Percentiles rank a stretch among this genome's conserved stretches.
phyloP scores from a whole-genome alignment of 2,888 invertebrate species.

The Sarcophaga variegata region DNA sequence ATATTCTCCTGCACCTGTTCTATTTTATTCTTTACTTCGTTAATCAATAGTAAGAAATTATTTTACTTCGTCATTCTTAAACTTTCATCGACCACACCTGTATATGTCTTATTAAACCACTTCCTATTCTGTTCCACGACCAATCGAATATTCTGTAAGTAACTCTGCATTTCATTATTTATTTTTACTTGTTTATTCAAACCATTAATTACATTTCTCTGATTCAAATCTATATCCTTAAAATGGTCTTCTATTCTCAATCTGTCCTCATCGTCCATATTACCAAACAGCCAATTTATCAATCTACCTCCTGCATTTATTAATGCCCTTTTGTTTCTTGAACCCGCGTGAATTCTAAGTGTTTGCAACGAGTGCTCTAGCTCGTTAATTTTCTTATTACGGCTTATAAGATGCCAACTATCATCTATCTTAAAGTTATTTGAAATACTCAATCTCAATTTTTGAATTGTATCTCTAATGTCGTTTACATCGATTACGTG shows the following conservation, averaged over 20 bases:
- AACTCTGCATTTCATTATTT: conserved; percentile 51
- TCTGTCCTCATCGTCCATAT: conserved; percentile 56
- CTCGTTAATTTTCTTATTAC: too few species aligned
- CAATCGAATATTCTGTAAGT: conserved; percentile 52
- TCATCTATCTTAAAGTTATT: too few species aligned
- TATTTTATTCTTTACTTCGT: conserved; percentile 42
- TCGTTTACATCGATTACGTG: too few species aligned
- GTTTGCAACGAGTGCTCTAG: too few species aligned
- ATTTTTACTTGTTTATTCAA: conserved; percentile 52
- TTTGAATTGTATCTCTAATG: too few species aligned
- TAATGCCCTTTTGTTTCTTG: too few species aligned
- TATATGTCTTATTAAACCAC: background rate
- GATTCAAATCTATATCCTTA: conserved; percentile 51
- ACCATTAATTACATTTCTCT: conserved; percentile 43
- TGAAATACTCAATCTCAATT: too few species aligned
- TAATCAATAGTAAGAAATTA: conserved; percentile 31
- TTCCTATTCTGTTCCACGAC: conserved; percentile 41
- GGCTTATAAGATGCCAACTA: too few species aligned
- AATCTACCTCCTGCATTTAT: conserved; percentile 21
- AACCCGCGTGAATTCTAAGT: too few species aligned
- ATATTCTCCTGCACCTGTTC: conserved; percentile 44
- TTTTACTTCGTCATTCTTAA: conserved; percentile 41
- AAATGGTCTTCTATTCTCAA: conserved; percentile 46
- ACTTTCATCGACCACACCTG: conserved; percentile 29
- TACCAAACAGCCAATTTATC: conserved; percentile 61